Evolutionary conservation across 2,797 vertebrate species (phyloP), one percentile per base, ranked within the genome.

Genomic region (Falco naumanni): DNA sequence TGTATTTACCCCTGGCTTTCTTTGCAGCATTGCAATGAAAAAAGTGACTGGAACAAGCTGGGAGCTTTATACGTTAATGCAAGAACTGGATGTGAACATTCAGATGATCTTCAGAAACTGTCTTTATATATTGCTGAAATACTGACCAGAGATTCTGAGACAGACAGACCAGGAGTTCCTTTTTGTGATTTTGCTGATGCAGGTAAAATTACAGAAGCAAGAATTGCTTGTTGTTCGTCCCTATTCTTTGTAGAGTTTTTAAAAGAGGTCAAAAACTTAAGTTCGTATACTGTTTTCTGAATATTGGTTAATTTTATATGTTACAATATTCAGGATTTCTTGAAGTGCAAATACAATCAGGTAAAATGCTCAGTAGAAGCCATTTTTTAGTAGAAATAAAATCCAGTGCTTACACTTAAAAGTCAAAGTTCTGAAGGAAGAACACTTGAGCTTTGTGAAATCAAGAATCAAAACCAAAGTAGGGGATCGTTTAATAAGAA

Each of bases 151-250:
- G 98, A 98, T 69, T 94, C 97, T 89, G 98, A 98, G 95, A 97
- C 97, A 90, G 93, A 99, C 89, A 98, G 89, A 94, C 94, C 97
- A 90, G 95, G 90, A 20, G 96, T 99, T 97, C 99, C 99, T 66
- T 99, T 99, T 78, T 98, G 98, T 95, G 96, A 97, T 91, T 99
- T 99, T 94, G 98, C 98, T 76, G 98, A 99, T 96, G 97, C 98
- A 94, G 98, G 99, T 99, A 98, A 98, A 97, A 87, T 89, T 63
- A 75, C 43, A 89, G 34, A 81, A 63, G 16, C 21, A 76, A 43
- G 11, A 72, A 71, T 41, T 45, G 5, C 16, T 48, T 75, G 84
- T 66, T 47, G 31, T 48, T 90, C 13, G 29, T 74, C 18, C 11
- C 7, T 70, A 5, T n/a, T 60, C 24, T 48, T 70, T 18, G 24